Evolutionary conservation across 2,797 vertebrate species (phyloP).

Genomic region (Pogoniulus pusillus): DNA sequence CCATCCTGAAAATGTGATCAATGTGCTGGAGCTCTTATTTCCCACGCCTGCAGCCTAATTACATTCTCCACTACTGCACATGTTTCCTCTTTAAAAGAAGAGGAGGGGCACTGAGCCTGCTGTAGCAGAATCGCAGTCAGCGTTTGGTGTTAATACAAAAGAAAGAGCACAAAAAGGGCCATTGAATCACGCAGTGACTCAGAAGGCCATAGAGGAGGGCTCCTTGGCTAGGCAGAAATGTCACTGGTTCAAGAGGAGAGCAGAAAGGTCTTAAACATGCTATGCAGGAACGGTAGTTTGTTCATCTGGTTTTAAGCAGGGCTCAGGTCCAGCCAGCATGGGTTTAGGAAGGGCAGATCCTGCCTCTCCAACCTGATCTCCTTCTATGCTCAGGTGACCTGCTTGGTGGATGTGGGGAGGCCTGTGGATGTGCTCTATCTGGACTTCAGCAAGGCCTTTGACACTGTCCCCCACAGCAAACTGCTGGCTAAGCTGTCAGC

Average conservation of each 20-base stretch:
- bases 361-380: too few species aligned
- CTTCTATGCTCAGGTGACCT: too few species aligned
- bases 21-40: constrained; percentile 1
- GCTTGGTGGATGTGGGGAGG: too few species aligned
- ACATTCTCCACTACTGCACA: neutral
- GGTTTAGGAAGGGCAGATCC: too few species aligned
- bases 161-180: constrained; percentile 1
- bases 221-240: constrained; percentile 1
- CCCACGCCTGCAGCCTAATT: neutral
- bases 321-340: too few species aligned
- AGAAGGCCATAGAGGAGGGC: constrained; percentile 2
- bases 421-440: too few species aligned
- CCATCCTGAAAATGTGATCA: neutral
- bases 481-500: too few species aligned
- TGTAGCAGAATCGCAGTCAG: constrained; percentile 5
- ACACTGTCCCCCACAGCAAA: too few species aligned
- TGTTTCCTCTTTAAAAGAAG: neutral
- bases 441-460: too few species aligned
- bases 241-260: neutral
- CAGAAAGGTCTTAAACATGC: neutral
- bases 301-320: constrained; percentile 57
- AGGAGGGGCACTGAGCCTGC: neutral
- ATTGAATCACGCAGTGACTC: constrained; percentile 41
- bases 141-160: constrained; percentile 27
- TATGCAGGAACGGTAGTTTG: neutral